phyloP scores from a whole-genome alignment of 2,113 vertebrate genomes.

The Brachypteracias leptosomus region DNA sequence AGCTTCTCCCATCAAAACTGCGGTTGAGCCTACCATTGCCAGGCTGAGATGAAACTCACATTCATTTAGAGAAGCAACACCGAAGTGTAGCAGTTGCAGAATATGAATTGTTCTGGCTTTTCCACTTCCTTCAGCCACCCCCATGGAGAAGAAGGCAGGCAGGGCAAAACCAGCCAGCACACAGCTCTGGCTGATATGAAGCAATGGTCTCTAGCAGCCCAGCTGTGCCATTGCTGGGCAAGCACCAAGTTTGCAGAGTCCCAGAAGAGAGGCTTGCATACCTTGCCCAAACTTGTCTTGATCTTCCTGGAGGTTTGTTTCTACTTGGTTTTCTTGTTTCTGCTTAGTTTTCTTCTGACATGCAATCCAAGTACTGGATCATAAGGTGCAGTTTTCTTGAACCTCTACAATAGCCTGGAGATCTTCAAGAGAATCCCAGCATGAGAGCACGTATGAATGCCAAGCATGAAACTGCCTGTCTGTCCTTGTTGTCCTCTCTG shows the following conservation, averaged over 20 bases:
- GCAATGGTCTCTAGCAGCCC: neutral
- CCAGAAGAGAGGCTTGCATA: neutral
- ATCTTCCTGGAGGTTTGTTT: neutral
- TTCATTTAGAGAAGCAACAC: neutral
- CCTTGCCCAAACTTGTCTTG: neutral
- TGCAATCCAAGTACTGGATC: neutral
- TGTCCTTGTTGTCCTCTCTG: neutral
- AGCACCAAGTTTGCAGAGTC: neutral
- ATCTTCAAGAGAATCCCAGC: neutral
- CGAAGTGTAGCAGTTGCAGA: accelerated
- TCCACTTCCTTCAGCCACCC: neutral
- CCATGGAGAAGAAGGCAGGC: neutral
- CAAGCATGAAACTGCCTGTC: neutral
- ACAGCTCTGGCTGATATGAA: neutral
- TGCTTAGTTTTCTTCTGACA: neutral
- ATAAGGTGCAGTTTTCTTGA: neutral
- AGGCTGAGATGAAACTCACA: neutral
- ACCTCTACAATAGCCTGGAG: neutral
- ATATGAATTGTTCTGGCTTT: neutral
- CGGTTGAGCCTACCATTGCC: neutral
- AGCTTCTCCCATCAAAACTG: neutral
- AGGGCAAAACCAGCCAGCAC: neutral
- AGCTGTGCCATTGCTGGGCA: neutral
- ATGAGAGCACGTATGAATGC: neutral
- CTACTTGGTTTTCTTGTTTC: neutral